Evolutionary conservation across 2,113 vertebrate genomes (phyloP).

Genomic region (Bostrychus sinensis): DNA sequence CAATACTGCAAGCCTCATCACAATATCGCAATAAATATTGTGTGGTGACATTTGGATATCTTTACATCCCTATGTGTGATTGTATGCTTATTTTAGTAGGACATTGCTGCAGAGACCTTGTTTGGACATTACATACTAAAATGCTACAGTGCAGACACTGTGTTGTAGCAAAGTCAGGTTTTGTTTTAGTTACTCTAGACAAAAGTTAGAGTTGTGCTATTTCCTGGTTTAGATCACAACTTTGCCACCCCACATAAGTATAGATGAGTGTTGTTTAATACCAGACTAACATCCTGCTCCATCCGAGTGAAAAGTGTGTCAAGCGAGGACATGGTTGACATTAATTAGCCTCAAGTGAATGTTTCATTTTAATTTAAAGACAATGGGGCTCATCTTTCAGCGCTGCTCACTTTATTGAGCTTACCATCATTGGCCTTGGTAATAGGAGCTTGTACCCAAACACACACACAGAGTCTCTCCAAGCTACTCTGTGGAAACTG

Average conservation of each 20-base stretch:
- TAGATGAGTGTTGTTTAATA: constrained; percentile 26
- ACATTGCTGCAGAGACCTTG: not conserved
- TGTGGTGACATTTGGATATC: no score
- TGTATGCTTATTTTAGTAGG: no score
- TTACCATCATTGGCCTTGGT: constrained; percentile 53
- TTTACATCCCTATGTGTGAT: no score
- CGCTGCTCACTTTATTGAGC: constrained; percentile 49
- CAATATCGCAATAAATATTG: no score
- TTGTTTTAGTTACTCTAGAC: constrained; percentile 6
- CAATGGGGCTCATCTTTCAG: constrained; percentile 25
- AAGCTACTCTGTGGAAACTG: constrained; percentile 54
- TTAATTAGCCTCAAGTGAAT: constrained; percentile 43
- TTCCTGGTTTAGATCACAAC: not conserved
- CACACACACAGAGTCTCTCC: constrained; percentile 19
- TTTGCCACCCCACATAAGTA: not conserved
- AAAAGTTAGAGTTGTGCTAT: not conserved
- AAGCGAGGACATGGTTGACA: constrained; percentile 24
- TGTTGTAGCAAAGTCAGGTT: not conserved
- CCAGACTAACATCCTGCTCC: constrained; percentile 10
- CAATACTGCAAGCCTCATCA: no score
- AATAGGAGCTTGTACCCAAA: constrained; percentile 43
- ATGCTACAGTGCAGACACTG: not conserved
- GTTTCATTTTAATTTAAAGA: constrained; percentile 53
- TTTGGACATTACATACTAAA: not conserved
- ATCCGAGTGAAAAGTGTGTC: constrained; percentile 7